A percentile compares a stretch with the other conserved stretches of the same genome.
Conservation (phyloP, 1,140 invertebrate species). For the Temnothorax longispinosus region DNA sequence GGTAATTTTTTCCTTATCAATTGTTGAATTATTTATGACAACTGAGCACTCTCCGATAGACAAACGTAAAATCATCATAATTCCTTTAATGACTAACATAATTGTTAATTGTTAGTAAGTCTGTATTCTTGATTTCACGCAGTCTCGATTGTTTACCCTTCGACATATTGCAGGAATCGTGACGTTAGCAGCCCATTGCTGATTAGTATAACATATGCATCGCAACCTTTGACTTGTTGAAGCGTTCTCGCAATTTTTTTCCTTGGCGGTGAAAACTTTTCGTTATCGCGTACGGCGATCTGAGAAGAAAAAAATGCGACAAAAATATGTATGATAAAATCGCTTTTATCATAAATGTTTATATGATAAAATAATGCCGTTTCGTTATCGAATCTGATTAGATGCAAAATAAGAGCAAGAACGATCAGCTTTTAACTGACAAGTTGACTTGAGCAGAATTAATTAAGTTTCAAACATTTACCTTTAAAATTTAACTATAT, state of each 20-base stretch:
- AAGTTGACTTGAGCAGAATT: neutral
- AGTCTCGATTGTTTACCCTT: slow-evolving; percentile 84
- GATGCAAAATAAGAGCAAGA: neutral
- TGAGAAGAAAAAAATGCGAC: slow-evolving; percentile 75
- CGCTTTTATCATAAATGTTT: too few species aligned
- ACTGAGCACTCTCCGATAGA: neutral
- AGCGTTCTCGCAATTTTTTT: slow-evolving; percentile 86
- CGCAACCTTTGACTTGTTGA: slow-evolving; percentile 88
- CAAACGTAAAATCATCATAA: neutral
- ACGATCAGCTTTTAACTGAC: neutral
- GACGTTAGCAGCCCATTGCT: slow-evolving; percentile 89
- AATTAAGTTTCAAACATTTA: neutral
- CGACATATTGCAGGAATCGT: slow-evolving; percentile 89
- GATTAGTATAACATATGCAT: slow-evolving; percentile 90
- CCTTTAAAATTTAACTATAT: neutral
- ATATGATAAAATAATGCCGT: neutral
- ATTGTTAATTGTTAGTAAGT: neutral
- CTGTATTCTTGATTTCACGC: neutral
- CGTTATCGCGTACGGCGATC: slow-evolving; percentile 88
- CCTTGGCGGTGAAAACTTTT: slow-evolving; percentile 89
- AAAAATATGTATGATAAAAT: neutral
- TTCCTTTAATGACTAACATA: neutral
- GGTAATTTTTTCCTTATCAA: too few species aligned
- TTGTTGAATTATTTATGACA: neutral
- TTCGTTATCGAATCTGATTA: neutral